A percentile compares a stretch with the other conserved stretches of the same genome.
These are phyloP conservation scores for Neosilurus hyrtlii DNA, from an alignment of 2,797 vertebrate species.

Conservation along the genomic window DNA sequence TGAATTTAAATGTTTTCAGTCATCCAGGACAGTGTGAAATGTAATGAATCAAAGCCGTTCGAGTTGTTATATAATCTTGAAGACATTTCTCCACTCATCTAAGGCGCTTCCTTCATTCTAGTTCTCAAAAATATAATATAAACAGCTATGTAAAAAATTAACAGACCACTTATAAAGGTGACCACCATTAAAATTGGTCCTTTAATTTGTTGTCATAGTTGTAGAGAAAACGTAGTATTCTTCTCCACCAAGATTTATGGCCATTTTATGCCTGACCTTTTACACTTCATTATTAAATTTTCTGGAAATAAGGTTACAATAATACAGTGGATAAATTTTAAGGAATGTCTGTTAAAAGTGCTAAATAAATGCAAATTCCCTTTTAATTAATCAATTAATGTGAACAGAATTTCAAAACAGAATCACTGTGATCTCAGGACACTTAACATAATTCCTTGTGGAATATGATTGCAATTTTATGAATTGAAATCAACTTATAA, in stretches of 20 bases:
- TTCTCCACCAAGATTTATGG: background rate
- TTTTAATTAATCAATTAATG: background rate
- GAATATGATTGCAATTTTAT: background rate
- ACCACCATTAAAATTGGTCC: no score
- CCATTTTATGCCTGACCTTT: background rate
- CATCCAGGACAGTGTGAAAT: constrained; percentile 9
- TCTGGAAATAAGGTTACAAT: background rate
- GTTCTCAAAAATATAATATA: no score
- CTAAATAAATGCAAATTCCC: background rate
- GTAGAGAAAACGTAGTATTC: background rate
- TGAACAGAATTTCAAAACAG: background rate
- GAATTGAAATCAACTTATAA: background rate
- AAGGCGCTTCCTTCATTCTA: background rate
- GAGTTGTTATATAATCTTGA: constrained; percentile 12
- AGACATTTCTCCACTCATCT: constrained; percentile 21
- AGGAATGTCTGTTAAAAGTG: background rate
- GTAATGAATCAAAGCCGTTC: constrained; percentile 29
- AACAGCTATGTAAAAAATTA: no score
- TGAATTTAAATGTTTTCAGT: constrained; percentile 12
- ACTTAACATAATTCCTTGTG: background rate
- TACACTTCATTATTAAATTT: background rate
- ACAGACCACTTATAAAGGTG: no score
- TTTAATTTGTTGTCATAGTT: no score
- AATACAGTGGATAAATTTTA: background rate
- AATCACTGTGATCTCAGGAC: background rate